Percentiles rank a stretch among this genome's conserved stretches.
These are phyloP conservation scores for Ctenoplectra terminalis DNA, from an alignment of 1,140 invertebrate genomes.

Conservation along the genomic window DNA sequence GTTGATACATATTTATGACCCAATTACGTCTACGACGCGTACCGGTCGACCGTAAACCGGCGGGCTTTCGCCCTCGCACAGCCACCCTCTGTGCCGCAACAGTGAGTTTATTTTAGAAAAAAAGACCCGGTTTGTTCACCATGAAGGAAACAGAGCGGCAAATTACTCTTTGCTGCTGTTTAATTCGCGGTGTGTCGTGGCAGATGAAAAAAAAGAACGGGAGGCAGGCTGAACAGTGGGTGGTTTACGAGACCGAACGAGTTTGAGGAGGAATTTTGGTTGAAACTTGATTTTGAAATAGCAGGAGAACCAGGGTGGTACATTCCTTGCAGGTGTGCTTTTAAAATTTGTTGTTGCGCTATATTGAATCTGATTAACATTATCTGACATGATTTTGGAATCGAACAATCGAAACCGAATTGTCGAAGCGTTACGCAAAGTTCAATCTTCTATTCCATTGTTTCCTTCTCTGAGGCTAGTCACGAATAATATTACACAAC, in stretches of 20 bases:
- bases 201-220: neutral
- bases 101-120: constrained; percentile 25
- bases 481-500: constrained; percentile 9
- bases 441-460: neutral
- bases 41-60: constrained; percentile 14
- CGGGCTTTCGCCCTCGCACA: too few relatives aligned
- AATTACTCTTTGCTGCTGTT: constrained; percentile 38
- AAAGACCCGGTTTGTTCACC: constrained; percentile 4
- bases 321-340: too few relatives aligned
- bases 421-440: neutral
- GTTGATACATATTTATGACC: constrained; percentile 54
- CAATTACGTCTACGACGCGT: constrained; percentile 34
- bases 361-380: too few relatives aligned
- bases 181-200: constrained; percentile 27
- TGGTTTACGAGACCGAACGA: neutral
- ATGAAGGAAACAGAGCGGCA: constrained; percentile 46
- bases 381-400: neutral
- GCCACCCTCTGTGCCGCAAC: neutral
- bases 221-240: neutral
- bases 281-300: neutral
- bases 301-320: too few relatives aligned
- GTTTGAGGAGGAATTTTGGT: neutral
- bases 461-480: neutral
- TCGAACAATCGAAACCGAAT: neutral
- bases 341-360: too few relatives aligned